Percentiles rank a stretch among this genome's conserved stretches.
These are phyloP conservation scores for Meghimatium bilineatum DNA, from an alignment of 2,888 invertebrate genomes.

Conservation along the genomic window DNA sequence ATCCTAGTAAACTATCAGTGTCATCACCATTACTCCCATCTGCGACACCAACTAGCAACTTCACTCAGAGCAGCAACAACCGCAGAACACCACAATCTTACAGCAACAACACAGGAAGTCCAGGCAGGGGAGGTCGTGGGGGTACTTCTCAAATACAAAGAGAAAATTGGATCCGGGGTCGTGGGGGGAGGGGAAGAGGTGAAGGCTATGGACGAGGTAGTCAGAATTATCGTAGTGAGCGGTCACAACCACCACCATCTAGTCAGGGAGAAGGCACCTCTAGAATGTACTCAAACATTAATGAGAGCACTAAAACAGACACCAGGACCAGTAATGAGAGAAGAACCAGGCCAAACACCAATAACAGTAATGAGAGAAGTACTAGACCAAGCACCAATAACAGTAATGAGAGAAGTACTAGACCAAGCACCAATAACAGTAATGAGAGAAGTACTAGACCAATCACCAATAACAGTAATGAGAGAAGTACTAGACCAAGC, in stretches of 20 bases:
- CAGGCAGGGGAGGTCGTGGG: conserved; percentile 38
- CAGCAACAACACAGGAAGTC: conserved; percentile 42
- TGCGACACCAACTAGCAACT: background rate
- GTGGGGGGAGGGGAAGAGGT: conserved; percentile 25
- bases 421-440: background rate
- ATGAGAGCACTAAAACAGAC: background rate
- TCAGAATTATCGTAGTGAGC: background rate
- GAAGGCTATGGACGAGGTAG: conserved; percentile 15
- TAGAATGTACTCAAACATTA: background rate
- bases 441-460: background rate
- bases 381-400: background rate
- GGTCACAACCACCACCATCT: conserved; percentile 35
- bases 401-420: background rate
- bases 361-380: background rate
- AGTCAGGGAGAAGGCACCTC: conserved; percentile 25
- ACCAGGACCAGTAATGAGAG: background rate
- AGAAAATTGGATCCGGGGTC: conserved; percentile 4
- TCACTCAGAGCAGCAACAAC: background rate
- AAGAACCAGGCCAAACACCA: background rate
- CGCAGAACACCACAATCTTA: background rate
- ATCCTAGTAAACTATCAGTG: conserved; percentile 1
- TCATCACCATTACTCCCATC: conserved; percentile 5
- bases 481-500: background rate
- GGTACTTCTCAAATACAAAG: background rate
- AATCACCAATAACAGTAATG: background rate